Percentiles rank a stretch among this genome's conserved stretches.
Evolutionary conservation across 2,797 vertebrate genomes (phyloP).

Genomic region (Zenarchopterus dispar): DNA sequence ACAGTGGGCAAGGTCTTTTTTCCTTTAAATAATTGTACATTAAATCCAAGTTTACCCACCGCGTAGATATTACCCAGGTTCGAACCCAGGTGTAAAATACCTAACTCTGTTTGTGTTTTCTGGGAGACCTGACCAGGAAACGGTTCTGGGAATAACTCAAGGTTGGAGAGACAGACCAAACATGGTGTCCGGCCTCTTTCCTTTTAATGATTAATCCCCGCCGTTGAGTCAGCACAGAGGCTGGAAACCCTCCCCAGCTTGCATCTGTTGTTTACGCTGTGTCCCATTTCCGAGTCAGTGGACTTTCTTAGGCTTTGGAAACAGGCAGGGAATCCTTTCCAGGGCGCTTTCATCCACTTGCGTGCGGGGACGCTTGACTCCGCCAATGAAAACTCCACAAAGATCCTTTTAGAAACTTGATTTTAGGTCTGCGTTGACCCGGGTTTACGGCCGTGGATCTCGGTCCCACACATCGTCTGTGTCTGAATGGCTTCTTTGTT

Average conservation of each 20-base stretch:
- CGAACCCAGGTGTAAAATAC: not conserved
- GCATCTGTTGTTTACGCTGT: conserved; percentile 51
- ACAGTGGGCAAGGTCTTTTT: not conserved
- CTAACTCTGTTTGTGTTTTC: conserved; percentile 16
- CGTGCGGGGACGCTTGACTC: conserved; percentile 20
- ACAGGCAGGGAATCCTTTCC: conserved; percentile 36
- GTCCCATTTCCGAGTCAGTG: conserved; percentile 50
- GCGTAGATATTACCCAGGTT: not conserved
- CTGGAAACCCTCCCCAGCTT: conserved; percentile 46
- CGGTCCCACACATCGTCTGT: not conserved
- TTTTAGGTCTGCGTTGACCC: not conserved
- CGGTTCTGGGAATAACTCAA: conserved; percentile 55
- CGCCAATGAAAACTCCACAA: conserved; percentile 30
- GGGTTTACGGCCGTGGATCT: not conserved
- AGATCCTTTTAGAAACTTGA: conserved; percentile 6
- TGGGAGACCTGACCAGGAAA: conserved; percentile 60
- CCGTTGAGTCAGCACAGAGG: conserved; percentile 56
- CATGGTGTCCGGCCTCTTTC: conserved; percentile 55
- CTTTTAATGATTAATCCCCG: conserved; percentile 74
- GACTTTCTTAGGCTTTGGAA: conserved; percentile 27
- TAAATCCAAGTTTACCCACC: not conserved
- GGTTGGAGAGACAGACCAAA: conserved; percentile 61
- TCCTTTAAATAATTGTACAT: not conserved
- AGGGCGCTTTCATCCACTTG: conserved; percentile 7
- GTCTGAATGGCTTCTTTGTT: conserved; percentile 24